A percentile compares a stretch with the other conserved stretches of the same genome.
Conservation (phyloP, 2,797 vertebrate species). For the Tympanoctomys barrerae region DNA sequence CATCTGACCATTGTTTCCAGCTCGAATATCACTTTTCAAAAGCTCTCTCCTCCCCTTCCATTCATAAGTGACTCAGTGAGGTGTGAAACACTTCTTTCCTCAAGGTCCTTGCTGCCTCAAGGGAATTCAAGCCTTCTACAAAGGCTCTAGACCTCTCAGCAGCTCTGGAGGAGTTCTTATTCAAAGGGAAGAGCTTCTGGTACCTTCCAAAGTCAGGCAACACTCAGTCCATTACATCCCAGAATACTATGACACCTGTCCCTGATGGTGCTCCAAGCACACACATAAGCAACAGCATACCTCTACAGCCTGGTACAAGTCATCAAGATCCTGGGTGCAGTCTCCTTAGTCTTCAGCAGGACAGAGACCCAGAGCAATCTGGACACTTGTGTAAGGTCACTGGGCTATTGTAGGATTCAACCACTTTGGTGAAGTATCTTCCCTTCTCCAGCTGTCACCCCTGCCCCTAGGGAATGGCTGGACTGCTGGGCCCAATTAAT, state of each 20-base stretch:
- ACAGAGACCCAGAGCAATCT: background rate
- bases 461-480: slow-evolving; percentile 57
- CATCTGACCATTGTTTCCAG: background rate
- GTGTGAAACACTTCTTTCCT: background rate
- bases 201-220: background rate
- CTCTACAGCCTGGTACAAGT: background rate
- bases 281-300: background rate
- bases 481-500: slow-evolving; percentile 74
- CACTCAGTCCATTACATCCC: background rate
- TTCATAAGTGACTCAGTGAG: background rate
- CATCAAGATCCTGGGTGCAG: background rate
- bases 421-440: background rate
- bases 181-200: background rate
- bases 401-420: background rate
- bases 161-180: background rate
- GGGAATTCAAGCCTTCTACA: background rate
- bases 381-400: background rate
- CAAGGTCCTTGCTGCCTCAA: background rate
- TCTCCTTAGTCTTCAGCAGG: background rate
- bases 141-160: background rate
- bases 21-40: background rate
- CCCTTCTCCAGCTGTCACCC: slow-evolving; percentile 53
- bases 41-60: background rate
- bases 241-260: background rate
- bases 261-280: background rate